A percentile compares a stretch with the other conserved stretches of the same genome.
Conservation (phyloP, 2,797 vertebrate species). For the Sciurus carolinensis region DNA sequence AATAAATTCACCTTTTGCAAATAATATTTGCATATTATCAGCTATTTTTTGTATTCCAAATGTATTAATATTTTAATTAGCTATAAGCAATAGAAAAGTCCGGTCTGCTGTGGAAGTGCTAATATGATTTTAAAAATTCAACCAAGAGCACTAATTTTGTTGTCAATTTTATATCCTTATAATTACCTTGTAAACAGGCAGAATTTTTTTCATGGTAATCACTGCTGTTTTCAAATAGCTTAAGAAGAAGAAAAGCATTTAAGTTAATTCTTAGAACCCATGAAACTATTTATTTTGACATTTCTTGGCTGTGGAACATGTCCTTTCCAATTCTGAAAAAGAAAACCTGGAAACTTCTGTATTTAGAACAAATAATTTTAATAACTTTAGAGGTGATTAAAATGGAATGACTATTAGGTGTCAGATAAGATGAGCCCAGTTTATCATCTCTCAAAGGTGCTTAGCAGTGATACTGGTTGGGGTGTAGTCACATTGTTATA, state of each 20-base stretch:
- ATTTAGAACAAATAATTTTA: conserved; percentile 67
- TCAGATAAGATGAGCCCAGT: conserved; percentile 49
- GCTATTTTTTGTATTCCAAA: conserved; percentile 67
- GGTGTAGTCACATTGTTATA: neutral
- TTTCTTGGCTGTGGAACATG: conserved; percentile 57
- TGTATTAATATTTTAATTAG: conserved; percentile 84
- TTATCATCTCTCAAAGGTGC: conserved; percentile 3
- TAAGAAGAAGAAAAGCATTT: conserved; percentile 66
- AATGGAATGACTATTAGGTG: conserved; percentile 41
- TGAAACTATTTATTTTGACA: conserved; percentile 75
- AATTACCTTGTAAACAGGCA: conserved; percentile 83
- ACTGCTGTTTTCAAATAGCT: conserved; percentile 72
- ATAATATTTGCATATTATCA: conserved; percentile 68
- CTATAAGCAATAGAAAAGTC: conserved; percentile 73
- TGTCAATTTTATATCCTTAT: conserved; percentile 84
- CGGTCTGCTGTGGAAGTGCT: conserved; percentile 70
- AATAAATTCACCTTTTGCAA: conserved; percentile 57
- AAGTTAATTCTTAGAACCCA: conserved; percentile 68
- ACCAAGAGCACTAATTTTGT: conserved; percentile 83
- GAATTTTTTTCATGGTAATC: conserved; percentile 82
- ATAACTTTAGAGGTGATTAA: conserved; percentile 52
- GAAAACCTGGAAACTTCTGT: conserved; percentile 70
- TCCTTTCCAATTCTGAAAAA: conserved; percentile 77
- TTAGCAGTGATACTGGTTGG: neutral
- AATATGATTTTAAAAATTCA: conserved; percentile 83